Percentiles rank a stretch among this genome's conserved stretches.
phyloP scores from a whole-genome alignment of 2,888 invertebrate species.

The Liopterus haemorrhoidalis region DNA sequence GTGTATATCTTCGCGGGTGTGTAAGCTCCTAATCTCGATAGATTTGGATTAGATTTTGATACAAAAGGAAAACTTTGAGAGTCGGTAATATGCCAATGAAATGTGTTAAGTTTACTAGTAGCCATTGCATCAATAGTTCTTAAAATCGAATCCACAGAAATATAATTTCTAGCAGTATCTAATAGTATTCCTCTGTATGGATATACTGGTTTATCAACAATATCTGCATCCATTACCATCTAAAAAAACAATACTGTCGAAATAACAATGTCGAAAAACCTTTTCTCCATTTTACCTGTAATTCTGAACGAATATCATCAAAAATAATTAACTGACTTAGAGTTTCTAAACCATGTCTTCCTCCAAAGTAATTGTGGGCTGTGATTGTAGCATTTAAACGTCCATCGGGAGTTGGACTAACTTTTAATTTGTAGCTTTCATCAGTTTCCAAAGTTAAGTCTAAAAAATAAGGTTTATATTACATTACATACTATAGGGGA shows the following conservation, averaged over 20 bases:
- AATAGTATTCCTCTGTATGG: conserved; percentile 82
- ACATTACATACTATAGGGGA: background rate
- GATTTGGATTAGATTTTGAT: conserved; percentile 63
- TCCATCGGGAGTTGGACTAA: conserved; percentile 46
- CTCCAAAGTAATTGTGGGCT: conserved; percentile 60
- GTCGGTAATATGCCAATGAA: conserved; percentile 94
- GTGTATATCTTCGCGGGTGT: conserved; percentile 64
- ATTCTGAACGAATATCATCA: conserved; percentile 56
- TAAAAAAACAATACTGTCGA: conserved; percentile 39
- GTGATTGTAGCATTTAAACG: conserved; percentile 51
- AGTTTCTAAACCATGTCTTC: conserved; percentile 63
- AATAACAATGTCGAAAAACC: background rate
- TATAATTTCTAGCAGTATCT: conserved; percentile 87
- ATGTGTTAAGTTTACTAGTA: conserved; percentile 82
- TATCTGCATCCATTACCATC: conserved; percentile 56
- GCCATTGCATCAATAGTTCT: conserved; percentile 84
- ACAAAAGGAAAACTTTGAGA: conserved; percentile 90
- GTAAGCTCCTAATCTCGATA: conserved; percentile 73
- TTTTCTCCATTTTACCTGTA: conserved; percentile 45
- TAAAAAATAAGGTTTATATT: conserved; percentile 31
- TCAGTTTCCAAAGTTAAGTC: conserved; percentile 53
- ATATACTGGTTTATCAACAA: conserved; percentile 76
- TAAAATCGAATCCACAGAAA: conserved; percentile 65
- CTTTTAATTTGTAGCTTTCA: conserved; percentile 53
- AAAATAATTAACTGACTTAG: conserved; percentile 61